phyloP scores from a whole-genome alignment of 2,888 invertebrate species.

The Ormyrus thymus region DNA sequence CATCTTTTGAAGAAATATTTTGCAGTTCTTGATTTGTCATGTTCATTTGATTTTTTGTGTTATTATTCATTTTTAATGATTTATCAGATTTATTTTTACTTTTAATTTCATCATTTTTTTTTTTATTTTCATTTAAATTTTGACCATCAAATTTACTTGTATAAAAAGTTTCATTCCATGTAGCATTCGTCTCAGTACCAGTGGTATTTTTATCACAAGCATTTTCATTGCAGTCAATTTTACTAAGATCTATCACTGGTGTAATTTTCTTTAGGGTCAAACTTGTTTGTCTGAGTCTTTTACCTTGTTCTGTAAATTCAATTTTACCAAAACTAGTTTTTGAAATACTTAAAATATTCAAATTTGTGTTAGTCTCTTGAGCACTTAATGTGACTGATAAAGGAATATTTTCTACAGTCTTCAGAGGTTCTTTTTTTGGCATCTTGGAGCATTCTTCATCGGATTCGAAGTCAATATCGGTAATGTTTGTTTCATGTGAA shows the following conservation, averaged over 20 bases:
- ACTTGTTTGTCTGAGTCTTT: slow-evolving; percentile 64
- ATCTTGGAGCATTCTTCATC: slow-evolving; percentile 25
- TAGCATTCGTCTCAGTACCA: not conserved
- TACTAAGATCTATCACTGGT: slow-evolving; percentile 55
- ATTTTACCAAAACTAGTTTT: slow-evolving; percentile 57
- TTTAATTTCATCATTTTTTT: not conserved
- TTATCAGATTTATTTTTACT: not conserved
- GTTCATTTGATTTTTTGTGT: not conserved
- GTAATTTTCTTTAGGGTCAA: slow-evolving; percentile 59
- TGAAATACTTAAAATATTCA: slow-evolving; percentile 39
- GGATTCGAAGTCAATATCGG: slow-evolving; percentile 25
- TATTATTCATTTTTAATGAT: slow-evolving; percentile 6
- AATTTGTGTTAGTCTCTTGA: slow-evolving; percentile 11
- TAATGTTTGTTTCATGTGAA: slow-evolving; percentile 35
- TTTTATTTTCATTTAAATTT: slow-evolving; percentile 1
- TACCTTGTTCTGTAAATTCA: slow-evolving; percentile 58
- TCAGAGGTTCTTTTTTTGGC: slow-evolving; percentile 12
- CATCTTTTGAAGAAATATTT: slow-evolving; percentile 24
- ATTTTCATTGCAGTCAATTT: slow-evolving; percentile 14
- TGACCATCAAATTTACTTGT: not conserved
- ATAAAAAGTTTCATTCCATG: slow-evolving; percentile 16
- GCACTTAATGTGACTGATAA: not conserved
- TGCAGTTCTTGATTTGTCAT: not conserved
- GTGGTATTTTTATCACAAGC: slow-evolving; percentile 7
- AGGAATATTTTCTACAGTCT: slow-evolving; percentile 34